phyloP scores from a whole-genome alignment of 2,113 vertebrate genomes.

The Cygnus buccinator region DNA sequence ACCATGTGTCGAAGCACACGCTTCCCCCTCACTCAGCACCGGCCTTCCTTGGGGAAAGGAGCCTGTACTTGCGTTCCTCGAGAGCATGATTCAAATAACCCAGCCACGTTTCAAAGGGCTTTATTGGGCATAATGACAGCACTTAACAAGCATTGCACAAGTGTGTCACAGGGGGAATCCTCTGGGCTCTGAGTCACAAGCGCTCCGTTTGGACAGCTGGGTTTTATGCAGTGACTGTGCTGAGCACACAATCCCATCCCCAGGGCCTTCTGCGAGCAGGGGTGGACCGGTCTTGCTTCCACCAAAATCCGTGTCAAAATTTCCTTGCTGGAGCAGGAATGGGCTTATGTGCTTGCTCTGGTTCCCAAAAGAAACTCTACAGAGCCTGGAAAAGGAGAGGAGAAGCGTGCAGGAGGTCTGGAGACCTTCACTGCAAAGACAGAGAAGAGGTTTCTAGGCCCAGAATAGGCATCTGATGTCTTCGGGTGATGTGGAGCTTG shows the following conservation, averaged over 20 bases:
- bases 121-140: neutral
- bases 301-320: rapidly evolving
- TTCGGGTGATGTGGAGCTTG: neutral
- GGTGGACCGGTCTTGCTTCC: neutral
- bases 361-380: rapidly evolving
- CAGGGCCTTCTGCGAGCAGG: neutral
- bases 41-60: neutral
- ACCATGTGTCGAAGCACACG: rapidly evolving
- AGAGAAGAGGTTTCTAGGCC: neutral
- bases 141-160: neutral
- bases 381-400: neutral
- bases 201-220: neutral
- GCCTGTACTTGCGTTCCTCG: neutral
- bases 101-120: neutral
- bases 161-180: neutral
- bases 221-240: rapidly evolving
- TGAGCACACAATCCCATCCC: neutral
- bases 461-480: rapidly evolving
- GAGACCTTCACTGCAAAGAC: neutral
- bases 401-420: rapidly evolving
- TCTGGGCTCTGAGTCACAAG: neutral
- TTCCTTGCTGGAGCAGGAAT: rapidly evolving
- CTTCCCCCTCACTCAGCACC: neutral
- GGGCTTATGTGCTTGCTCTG: neutral
- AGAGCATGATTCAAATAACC: neutral